A percentile compares a stretch with the other conserved stretches of the same genome.
phyloP scores from a whole-genome alignment of 2,113 vertebrate species.

The Thalassarche chlororhynchos region DNA sequence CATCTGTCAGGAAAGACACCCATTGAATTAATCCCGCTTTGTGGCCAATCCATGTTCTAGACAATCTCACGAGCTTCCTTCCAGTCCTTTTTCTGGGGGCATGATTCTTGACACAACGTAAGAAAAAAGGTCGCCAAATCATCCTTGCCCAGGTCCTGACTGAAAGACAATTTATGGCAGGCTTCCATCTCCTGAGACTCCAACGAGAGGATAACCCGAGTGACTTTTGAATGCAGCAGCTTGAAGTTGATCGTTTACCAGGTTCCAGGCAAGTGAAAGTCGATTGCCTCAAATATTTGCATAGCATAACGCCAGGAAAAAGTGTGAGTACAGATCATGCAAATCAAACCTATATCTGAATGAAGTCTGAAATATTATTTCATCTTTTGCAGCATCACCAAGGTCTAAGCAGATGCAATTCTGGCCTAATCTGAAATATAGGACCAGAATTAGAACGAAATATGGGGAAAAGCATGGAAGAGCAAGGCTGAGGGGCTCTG shows the following conservation, averaged over 20 bases:
- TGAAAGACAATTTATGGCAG: not conserved
- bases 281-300: not conserved
- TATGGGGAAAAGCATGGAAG: not conserved
- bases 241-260: not conserved
- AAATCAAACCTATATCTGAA: not conserved
- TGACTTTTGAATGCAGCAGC: not conserved
- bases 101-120: not conserved
- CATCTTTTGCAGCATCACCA: not conserved
- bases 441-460: not conserved
- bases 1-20: not conserved
- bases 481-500: not conserved
- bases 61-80: not conserved
- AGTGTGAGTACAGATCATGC: not conserved
- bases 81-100: not conserved
- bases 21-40: not conserved
- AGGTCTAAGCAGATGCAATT: not conserved
- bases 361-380: not conserved
- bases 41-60: not conserved
- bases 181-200: not conserved
- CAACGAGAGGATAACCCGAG: not conserved
- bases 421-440: not conserved
- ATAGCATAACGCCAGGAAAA: accelerated
- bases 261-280: not conserved
- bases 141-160: not conserved
- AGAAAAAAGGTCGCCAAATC: not conserved